Base-by-base conservation (phyloP, 35 echinoderm and acorn worm genomes). In the Heliocidaris tuberculata region DNA sequence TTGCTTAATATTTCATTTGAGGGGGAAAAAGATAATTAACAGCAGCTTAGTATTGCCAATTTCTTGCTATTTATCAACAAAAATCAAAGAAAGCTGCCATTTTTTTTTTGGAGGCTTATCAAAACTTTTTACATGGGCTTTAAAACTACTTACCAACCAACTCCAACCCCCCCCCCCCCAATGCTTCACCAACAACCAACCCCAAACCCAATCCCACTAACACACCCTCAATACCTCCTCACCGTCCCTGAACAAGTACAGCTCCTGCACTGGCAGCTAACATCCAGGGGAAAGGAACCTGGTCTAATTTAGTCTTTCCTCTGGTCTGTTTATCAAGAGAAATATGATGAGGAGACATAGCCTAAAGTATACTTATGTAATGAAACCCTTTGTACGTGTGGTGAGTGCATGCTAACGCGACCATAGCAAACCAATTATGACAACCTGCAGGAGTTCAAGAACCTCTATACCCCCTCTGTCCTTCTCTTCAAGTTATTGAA, bases 291-390 rank as follows among this genome's bases (percentile, higher is more conserved):
- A 32, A 35, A 15, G 47, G 31, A 89, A 27, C 87, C 3, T 9
- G 65, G 65, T 78, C 65, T 89, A 89, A 89, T 89, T 89, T 48
- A 17, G 87, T 89, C 87, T 89, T 89, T 89, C 87, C 87, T 89
- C 47, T 42, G 87, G 31, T 89, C 47, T 89, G 87, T 89, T 89
- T 89, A 89, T 48, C 31, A 48, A 89, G 31, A 32, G 87, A 89
- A 89, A 89, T 89, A 32, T 48, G 87, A 89, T 42, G 31, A 47
- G 31, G 87, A 89, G 87, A 89, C 87, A 89, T 48, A 47, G 87
- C 87, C 87, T 89, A 89, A 2, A 89, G 87, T 47, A 47, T 89
- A 13, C 47, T 48, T 89, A 89, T 48, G 87, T 89, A 89, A 89
- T 89, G 87, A 89, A 89, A 32, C 31, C 35, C 87, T 32, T 32